Evolutionary conservation across 2,113 vertebrate genomes (phyloP).

Genomic region (Gymnobelideus leadbeateri): DNA sequence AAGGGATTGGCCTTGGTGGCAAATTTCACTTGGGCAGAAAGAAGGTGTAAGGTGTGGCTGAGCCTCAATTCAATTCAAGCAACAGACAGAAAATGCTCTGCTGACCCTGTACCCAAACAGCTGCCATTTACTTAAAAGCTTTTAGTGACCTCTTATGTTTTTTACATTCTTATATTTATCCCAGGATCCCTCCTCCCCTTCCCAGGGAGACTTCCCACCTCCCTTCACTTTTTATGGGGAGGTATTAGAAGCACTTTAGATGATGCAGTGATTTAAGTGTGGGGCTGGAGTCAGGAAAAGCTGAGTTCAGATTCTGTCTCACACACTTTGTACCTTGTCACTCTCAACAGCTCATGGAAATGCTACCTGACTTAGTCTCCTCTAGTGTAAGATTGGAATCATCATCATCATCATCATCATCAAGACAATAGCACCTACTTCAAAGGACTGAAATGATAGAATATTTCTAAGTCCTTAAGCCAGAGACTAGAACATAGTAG

Average conservation of each 20-base stretch:
- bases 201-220: not conserved
- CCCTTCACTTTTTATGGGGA: not conserved
- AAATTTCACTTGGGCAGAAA: constrained; percentile 86
- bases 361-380: too few species aligned
- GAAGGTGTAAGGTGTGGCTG: not conserved
- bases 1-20: constrained; percentile 96
- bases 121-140: not conserved
- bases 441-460: not conserved
- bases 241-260: not conserved
- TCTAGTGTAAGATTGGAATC: too few species aligned
- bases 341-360: too few species aligned
- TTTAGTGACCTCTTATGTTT: not conserved
- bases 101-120: not conserved
- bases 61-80: not conserved
- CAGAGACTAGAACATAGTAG: too few species aligned
- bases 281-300: not conserved
- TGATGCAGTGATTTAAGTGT: not conserved
- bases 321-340: too few species aligned
- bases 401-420: too few species aligned
- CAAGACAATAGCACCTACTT: too few species aligned
- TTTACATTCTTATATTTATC: not conserved
- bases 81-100: not conserved
- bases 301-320: too few species aligned
- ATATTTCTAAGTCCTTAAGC: too few species aligned
- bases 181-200: not conserved